Evolutionary conservation across 2,888 invertebrate genomes (phyloP).

Genomic region (Epicampocera succincta): DNA sequence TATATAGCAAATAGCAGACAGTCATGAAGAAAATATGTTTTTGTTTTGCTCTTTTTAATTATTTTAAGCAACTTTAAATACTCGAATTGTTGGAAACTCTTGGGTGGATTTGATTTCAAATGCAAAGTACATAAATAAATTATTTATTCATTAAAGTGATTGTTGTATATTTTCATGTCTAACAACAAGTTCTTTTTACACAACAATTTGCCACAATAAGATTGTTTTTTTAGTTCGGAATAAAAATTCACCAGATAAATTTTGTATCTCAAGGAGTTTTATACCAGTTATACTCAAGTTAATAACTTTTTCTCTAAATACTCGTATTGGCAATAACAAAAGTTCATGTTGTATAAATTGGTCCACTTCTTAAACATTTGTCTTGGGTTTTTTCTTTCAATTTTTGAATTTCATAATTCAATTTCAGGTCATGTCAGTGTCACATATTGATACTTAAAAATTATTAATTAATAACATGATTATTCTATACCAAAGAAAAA

Average conservation of each 20-base stretch:
- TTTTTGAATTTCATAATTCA: not conserved
- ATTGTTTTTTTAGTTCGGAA: not conserved
- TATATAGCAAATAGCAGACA: constrained; percentile 18
- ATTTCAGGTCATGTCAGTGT: too few relatives aligned
- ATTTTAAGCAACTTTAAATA: constrained; percentile 15
- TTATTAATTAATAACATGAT: too few relatives aligned
- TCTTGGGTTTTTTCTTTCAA: not conserved
- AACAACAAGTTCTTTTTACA: constrained; percentile 30
- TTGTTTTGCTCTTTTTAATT: constrained; percentile 30
- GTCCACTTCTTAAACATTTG: too few relatives aligned
- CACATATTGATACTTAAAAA: too few relatives aligned
- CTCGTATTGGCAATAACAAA: not conserved
- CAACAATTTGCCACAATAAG: not conserved
- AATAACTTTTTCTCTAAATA: constrained; percentile 2
- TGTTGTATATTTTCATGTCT: constrained; percentile 19
- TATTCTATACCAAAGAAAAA: too few relatives aligned
- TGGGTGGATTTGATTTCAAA: constrained; percentile 26
- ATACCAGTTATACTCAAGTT: constrained; percentile 15
- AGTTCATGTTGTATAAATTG: not conserved
- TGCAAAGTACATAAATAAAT: constrained; percentile 38
- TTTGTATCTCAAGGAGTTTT: constrained; percentile 7
- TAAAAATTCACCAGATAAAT: not conserved
- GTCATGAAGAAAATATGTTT: constrained; percentile 42
- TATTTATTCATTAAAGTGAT: constrained; percentile 44
- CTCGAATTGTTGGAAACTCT: constrained; percentile 15